Percentiles rank a stretch among this genome's conserved stretches.
Conservation (phyloP, 2,113 vertebrate genomes). For the Craseonycteris thonglongyai region DNA sequence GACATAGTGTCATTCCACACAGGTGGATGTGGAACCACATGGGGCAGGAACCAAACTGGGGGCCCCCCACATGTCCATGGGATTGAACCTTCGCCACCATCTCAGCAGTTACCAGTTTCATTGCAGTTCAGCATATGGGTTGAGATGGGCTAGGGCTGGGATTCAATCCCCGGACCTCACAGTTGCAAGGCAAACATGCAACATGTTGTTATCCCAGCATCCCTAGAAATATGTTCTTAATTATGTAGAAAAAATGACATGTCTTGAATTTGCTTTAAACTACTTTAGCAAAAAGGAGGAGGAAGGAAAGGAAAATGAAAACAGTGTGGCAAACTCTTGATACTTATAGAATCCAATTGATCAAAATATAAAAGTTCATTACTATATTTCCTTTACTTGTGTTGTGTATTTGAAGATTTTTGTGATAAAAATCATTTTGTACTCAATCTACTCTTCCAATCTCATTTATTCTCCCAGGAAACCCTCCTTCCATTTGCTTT, state of each 20-base stretch:
- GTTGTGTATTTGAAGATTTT: neutral
- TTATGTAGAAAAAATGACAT: neutral
- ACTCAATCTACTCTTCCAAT: neutral
- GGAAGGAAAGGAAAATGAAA: neutral
- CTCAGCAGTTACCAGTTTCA: no score
- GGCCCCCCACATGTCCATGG: no score
- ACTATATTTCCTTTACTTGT: neutral
- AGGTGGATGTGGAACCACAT: no score
- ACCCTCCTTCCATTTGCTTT: neutral
- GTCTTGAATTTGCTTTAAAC: neutral
- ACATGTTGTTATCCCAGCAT: no score
- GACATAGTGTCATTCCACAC: no score
- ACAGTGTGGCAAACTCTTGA: neutral
- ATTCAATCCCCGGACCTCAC: no score
- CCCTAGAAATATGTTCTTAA: neutral
- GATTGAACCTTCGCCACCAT: no score
- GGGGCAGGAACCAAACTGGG: no score
- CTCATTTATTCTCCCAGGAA: neutral
- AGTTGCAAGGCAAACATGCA: no score
- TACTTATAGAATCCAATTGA: neutral
- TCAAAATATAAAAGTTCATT: neutral
- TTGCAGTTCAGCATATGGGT: no score
- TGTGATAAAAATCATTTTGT: neutral
- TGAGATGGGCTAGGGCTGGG: no score
- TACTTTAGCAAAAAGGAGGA: neutral